Evolutionary conservation across 2,113 vertebrate genomes (phyloP).

Genomic region (Pelecanoides urinatrix): DNA sequence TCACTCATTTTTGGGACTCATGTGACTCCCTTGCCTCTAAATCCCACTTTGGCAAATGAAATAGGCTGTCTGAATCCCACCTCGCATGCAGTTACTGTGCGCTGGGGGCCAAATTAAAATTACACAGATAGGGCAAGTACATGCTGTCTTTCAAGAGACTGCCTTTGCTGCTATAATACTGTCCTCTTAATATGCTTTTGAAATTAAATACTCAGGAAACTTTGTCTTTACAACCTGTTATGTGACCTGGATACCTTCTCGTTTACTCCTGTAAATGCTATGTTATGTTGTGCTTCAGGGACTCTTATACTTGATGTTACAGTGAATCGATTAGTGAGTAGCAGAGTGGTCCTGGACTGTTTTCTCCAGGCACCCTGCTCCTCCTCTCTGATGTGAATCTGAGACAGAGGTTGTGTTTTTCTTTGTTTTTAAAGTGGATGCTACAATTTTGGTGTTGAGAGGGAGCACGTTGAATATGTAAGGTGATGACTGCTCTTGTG

Average conservation of each 20-base stretch:
- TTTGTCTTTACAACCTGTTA: not conserved
- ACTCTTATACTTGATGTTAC: too few relatives aligned
- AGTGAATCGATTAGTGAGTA: not conserved
- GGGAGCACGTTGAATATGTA: not conserved
- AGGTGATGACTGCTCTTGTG: not conserved
- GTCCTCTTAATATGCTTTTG: not conserved
- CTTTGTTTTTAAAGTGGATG: not conserved
- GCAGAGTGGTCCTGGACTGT: not conserved
- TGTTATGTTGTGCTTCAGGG: not conserved
- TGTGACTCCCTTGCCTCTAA: not conserved
- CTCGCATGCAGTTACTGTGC: fast-evolving
- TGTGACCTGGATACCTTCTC: not conserved
- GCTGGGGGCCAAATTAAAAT: not conserved
- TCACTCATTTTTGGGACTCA: not conserved
- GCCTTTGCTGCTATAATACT: not conserved
- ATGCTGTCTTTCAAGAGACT: not conserved
- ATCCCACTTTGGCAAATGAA: not conserved
- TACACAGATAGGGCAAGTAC: fast-evolving
- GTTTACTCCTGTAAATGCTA: not conserved
- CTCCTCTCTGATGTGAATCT: not conserved
- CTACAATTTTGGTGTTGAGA: not conserved
- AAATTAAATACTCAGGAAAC: not conserved
- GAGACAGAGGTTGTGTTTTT: not conserved
- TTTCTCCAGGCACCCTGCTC: not conserved
- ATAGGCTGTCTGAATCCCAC: not conserved